phyloP scores from a whole-genome alignment of 2,113 vertebrate species.

The Stegostoma tigrinum region DNA sequence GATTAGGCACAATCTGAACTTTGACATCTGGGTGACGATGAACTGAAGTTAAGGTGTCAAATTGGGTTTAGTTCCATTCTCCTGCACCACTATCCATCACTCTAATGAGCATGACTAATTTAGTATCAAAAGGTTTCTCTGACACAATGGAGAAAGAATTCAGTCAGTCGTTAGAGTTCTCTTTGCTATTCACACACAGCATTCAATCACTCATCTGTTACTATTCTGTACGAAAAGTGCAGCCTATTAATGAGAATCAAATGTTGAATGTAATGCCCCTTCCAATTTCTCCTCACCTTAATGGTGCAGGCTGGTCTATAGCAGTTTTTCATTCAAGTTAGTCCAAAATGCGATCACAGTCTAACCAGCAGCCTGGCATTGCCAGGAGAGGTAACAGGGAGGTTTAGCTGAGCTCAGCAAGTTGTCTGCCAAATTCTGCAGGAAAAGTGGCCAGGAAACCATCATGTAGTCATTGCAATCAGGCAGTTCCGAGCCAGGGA shows the following conservation, averaged over 20 bases:
- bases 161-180: neutral
- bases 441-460: neutral
- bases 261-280: neutral
- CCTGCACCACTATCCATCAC: neutral
- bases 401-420: neutral
- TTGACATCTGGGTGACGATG: neutral
- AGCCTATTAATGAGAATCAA: constrained; percentile 3
- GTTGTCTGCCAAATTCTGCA: neutral
- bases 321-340: neutral
- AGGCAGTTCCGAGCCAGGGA: neutral
- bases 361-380: neutral
- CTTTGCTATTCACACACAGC: neutral
- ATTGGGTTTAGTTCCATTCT: neutral
- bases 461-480: neutral
- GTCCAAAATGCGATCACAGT: neutral
- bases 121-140: neutral
- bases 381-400: neutral
- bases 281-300: neutral
- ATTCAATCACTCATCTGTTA: neutral
- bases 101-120: constrained; percentile 20
- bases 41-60: neutral
- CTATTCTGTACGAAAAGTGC: neutral
- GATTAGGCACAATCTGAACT: neutral
- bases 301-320: neutral
- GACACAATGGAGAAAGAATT: constrained; percentile 7